These are phyloP conservation scores for Dascyllus trimaculatus DNA, from an alignment of 2,113 vertebrate genomes.

Conservation along the genomic window DNA sequence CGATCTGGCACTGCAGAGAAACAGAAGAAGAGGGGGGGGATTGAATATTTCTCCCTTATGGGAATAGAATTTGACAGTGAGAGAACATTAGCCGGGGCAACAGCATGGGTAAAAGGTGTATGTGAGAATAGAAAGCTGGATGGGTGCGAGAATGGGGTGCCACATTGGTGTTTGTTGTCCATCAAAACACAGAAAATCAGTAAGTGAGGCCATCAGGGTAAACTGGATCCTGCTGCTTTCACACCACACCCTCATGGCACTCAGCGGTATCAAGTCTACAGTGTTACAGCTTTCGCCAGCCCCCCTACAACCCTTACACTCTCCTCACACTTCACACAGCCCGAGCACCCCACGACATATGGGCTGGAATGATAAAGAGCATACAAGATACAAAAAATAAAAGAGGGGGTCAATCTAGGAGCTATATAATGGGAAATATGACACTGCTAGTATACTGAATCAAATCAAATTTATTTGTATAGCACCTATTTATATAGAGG, in stretches of 20 bases:
- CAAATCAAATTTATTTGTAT: too few species aligned
- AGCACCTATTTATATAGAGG: too few species aligned
- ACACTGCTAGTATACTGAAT: too few species aligned
- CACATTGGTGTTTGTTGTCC: slow-evolving; percentile 71
- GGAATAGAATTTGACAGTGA: slow-evolving; percentile 82
- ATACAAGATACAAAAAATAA: background rate
- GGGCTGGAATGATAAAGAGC: background rate
- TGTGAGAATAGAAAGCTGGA: slow-evolving; percentile 42
- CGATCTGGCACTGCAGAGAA: slow-evolving; percentile 86
- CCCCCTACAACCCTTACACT: background rate
- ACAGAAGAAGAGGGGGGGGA: slow-evolving; percentile 78
- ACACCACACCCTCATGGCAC: slow-evolving; percentile 49
- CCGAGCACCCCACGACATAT: background rate
- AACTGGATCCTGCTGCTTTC: slow-evolving; percentile 69
- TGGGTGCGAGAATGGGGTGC: slow-evolving; percentile 30
- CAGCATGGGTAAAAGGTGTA: slow-evolving; percentile 34
- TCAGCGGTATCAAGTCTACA: slow-evolving; percentile 10
- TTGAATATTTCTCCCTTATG: slow-evolving; percentile 83
- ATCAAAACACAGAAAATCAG: slow-evolving; percentile 70
- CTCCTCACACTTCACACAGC: background rate
- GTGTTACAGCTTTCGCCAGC: slow-evolving; percentile 9
- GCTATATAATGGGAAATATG: background rate
- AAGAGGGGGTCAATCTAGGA: background rate
- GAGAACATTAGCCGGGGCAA: slow-evolving; percentile 70
- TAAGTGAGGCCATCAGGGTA: slow-evolving; percentile 65